Evolutionary conservation across 2,888 invertebrate genomes (phyloP), one percentile per base, ranked within the genome.

Genomic region (Pammene fasciana): DNA sequence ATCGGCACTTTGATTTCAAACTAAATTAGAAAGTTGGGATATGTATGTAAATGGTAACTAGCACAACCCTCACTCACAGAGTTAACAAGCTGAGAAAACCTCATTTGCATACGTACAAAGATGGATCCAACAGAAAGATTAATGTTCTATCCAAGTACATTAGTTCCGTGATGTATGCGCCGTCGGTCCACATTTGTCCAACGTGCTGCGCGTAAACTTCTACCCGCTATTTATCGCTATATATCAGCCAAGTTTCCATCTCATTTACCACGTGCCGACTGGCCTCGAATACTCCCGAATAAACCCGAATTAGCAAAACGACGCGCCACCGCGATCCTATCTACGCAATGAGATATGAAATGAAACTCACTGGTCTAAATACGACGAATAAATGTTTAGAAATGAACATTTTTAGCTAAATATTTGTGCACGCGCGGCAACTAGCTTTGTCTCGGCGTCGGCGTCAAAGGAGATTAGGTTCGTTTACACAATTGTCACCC

Each of bases 401-500:
- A 62, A 62, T 55, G 59, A 57, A 66, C 14, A 26, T 59, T 68
- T 67, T 73, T 68, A 67, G 52, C 68, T 71, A 68, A 75, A 74
- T 70, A 74, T 73, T 74, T 72, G 70, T 65, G 60, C 67, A 71
- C 72, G 65, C 82, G 79, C 4, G 26, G 26, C 26, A 1, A 26
- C 26, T 78, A 79, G 80, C 82, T 77, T 77, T 77, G 77, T 79
- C 76, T 76, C 75, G 76, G 77, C 75, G 78, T 75, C 79, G 75
- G 78, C 82, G 86, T 88, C 90, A 90, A 89, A 90, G 89, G 87
- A 88, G 90, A 89, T 90, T 86, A 87, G 88, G 86, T 88, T 87
- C 86, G 86, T 86, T 88, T 85, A 84, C 85, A 83, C 82, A 83
- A 84, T 83, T 79, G 79, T 80, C 82, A 75, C 75, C 76, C 74